phyloP scores from a whole-genome alignment of 2,888 invertebrate species.

The Aethes cnicana region DNA sequence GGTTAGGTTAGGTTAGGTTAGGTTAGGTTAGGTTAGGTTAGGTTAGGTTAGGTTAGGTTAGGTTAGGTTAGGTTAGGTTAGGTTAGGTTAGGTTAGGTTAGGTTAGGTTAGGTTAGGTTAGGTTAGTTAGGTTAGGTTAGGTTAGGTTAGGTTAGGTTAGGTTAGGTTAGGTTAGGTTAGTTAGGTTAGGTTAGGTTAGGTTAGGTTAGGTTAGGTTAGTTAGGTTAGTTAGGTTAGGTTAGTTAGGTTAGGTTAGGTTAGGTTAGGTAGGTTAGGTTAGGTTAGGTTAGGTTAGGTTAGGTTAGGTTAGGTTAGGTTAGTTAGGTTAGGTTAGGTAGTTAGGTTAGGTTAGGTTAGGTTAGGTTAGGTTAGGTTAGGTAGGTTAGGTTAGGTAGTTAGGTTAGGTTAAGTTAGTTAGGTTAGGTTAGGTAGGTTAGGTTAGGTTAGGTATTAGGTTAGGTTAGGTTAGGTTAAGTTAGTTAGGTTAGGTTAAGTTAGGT shows the following conservation, averaged over 20 bases:
- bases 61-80: conserved; percentile 33
- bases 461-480: conserved; percentile 36
- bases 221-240: conserved; percentile 25
- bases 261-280: conserved; percentile 31
- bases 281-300: conserved; percentile 34
- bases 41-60: conserved; percentile 32
- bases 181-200: conserved; percentile 33
- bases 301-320: conserved; percentile 30
- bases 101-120: conserved; percentile 33
- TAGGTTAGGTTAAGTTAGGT: conserved; percentile 34
- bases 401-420: no score
- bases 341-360: conserved; percentile 32
- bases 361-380: conserved; percentile 25
- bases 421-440: conserved; percentile 21
- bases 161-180: conserved; percentile 31
- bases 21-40: conserved; percentile 34
- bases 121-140: conserved; percentile 33
- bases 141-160: conserved; percentile 33
- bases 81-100: conserved; percentile 32
- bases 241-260: conserved; percentile 30
- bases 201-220: conserved; percentile 32
- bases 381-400: conserved; percentile 9
- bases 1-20: conserved; percentile 33
- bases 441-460: conserved; percentile 33
- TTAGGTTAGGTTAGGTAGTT: conserved; percentile 25